Base-by-base conservation (phyloP, 2,797 vertebrate species). In the Perodicticus potto region DNA sequence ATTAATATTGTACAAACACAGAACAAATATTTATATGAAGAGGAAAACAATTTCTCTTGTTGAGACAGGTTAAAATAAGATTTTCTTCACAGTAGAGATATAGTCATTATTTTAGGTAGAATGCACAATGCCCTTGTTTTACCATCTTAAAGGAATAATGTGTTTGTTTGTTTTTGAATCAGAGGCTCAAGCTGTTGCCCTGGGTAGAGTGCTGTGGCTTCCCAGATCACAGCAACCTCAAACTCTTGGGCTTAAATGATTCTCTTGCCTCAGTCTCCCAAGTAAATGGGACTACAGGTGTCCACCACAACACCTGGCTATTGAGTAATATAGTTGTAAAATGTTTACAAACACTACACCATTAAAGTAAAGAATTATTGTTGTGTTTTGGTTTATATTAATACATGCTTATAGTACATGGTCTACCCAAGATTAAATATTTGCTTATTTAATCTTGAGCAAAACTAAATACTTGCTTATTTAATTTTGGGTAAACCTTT, bases 1-100 rank as follows among this genome's bases (percentile, higher is more conserved):
- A 92, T 97, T 96, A 92, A 34, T 87, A 77, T 77, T 85, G 16
- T 86, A 74, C 8, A 93, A 69, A 59, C 7, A n/a, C 34, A 78
- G n/a, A 96, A 92, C 14, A 96, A 86, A 86, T 96, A 87, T 45
- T 98, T 95, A 37, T 80, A 97, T 97, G 96, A 90, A 87, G 65
- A 96, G 63, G 25, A 91, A 81, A 94, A 70, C 53, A 19, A n/a
- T 84, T 69, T 32, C 53, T 93, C 78, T 76, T 73, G 11, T 93
- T 27, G 53, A 69, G 80, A 69, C 23, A 29, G 45, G 13, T 67
- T 90, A 91, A 91, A 85, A 53, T 55, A 94, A 40, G 2, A 67
- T 80, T 97, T 17, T 67, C 32, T 97, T 96, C 32, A 61, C 13
- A 0, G 11, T 37, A 37, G 55, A 91, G 14, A 5, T 3, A 87